Evolutionary conservation across 2,888 invertebrate genomes (phyloP), one percentile per base, ranked within the genome.

Genomic region (Sericinus montela): DNA sequence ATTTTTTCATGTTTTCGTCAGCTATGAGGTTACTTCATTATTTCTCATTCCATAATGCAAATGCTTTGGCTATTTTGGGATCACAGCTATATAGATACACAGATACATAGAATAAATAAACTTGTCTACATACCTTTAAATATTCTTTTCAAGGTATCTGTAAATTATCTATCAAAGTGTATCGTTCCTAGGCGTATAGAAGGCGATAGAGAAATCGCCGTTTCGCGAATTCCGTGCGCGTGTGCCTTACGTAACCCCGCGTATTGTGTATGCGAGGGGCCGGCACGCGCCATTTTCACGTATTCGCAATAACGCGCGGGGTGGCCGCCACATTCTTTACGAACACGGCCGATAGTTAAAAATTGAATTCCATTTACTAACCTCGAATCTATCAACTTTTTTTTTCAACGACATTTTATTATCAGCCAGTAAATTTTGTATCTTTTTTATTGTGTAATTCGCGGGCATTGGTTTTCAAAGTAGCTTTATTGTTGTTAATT

Each of bases 161-260:
- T 30, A 25, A 30, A 30, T 30, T 30, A 16, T 29, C 29, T 35
- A 19, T 30, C 30, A 35, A n/a, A 35, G 13, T 29, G 41, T 36
- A 41, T 19, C 30, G 15, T 37, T 48, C 30, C n/a, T 36, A n/a
- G 55, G 62, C 53, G 68, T 75, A 75, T 72, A 76, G 77, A 76
- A 79, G 79, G 82, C 76, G 63, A 57, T 79, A 83, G 85, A 83
- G 86, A 86, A 85, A 85, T 85, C 84, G 78, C 69, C 59, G 67
- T 69, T 75, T 69, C 73, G 72, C 71, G 60, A 74, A 87, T 86
- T 85, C 85, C 64, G 67, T 60, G 57, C 81, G 82, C 85, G 84
- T 84, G 64, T 69, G 61, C 56, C 74, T 84, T 85, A 84, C 80
- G 84, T 80, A 81, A 84, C 69, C 65, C 58, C 62, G 63, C 62